Base-by-base conservation (phyloP, 1,140 invertebrate species). In the Arctopsyche grandis region DNA sequence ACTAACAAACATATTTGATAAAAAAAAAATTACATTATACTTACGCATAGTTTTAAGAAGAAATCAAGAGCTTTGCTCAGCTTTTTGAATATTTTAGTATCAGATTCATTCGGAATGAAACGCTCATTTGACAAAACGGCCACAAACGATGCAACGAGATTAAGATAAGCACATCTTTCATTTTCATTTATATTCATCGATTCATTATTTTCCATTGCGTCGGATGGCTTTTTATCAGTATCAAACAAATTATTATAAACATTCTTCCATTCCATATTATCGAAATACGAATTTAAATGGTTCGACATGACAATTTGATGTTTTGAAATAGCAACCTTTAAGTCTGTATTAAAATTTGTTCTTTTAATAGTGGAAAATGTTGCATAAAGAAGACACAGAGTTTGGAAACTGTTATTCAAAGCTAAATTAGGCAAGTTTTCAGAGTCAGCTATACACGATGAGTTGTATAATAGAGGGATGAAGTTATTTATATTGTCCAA, bases 291-390 rank as follows among this genome's bases (percentile, higher is more conserved):
- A 3, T 0, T 16, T 16, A 71, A 19, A 16, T 66, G 5, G 10
- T 4, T 24, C 9, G 21, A 12, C 9, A 66, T 66, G 24, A 9
- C 14, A 3, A 0, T 66, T 29, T 12, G 24, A 12, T 22, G 10
- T 26, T 66, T 29, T 3, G n/a, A 26, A 29, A 81, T 43, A 56
- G 58, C 24, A 19, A 16, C 19, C 56, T 79, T 82, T 14, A 76
- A 69, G 48, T 80, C 78, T 0, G 19, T 44, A 46, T 58, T 16
- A 16, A 82, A 44, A 46, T 71, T 80, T 0, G 26, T 44, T 48
- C 78, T 82, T 75, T 80, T 80, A 43, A 80, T 19, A 48, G 74
- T 75, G 9, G 63, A 60, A 16, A 80, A 75, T 22, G 26, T 26
- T 0, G 48, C 58, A 70, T 75, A 78, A 16, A 80, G 21, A 4